phyloP scores from a whole-genome alignment of 2,888 invertebrate genomes.

The Leucoma salicis region DNA sequence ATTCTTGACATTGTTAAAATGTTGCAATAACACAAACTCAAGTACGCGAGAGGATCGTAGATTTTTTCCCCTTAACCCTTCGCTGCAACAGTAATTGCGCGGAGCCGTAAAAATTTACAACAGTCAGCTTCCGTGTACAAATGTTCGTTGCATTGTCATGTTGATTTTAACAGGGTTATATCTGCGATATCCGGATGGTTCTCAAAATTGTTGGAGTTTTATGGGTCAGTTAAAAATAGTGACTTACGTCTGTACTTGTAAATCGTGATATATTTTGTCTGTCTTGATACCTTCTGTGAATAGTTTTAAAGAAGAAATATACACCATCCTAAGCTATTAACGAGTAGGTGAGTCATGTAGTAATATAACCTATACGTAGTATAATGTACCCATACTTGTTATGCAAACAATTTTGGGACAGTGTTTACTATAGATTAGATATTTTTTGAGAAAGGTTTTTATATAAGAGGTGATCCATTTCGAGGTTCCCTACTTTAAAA shows the following conservation, averaged over 20 bases:
- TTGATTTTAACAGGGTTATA: constrained; percentile 56
- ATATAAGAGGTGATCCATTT: too few species aligned
- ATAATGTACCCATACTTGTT: too few species aligned
- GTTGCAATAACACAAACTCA: constrained; percentile 7
- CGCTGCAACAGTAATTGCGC: constrained; percentile 53
- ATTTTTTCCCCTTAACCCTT: constrained; percentile 48
- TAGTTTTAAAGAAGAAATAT: not conserved
- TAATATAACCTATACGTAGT: too few species aligned
- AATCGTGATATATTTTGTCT: too few species aligned
- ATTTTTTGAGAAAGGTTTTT: too few species aligned
- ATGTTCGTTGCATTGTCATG: constrained; percentile 66
- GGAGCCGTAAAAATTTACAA: constrained; percentile 77
- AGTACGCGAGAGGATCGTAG: constrained; percentile 10
- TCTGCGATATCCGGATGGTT: constrained; percentile 48
- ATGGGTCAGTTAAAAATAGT: constrained; percentile 20
- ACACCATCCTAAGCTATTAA: too few species aligned
- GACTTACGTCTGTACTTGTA: not conserved
- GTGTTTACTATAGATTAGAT: too few species aligned
- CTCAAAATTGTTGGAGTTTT: constrained; percentile 46
- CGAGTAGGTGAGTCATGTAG: too few species aligned
- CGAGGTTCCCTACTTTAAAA: too few species aligned
- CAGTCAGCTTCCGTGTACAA: constrained; percentile 61
- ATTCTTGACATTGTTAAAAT: constrained; percentile 1
- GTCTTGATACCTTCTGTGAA: too few species aligned
- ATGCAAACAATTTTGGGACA: too few species aligned